These are phyloP conservation scores for Gandaritis pyraliata DNA, from an alignment of 2,888 invertebrate genomes.

Conservation along the genomic window DNA sequence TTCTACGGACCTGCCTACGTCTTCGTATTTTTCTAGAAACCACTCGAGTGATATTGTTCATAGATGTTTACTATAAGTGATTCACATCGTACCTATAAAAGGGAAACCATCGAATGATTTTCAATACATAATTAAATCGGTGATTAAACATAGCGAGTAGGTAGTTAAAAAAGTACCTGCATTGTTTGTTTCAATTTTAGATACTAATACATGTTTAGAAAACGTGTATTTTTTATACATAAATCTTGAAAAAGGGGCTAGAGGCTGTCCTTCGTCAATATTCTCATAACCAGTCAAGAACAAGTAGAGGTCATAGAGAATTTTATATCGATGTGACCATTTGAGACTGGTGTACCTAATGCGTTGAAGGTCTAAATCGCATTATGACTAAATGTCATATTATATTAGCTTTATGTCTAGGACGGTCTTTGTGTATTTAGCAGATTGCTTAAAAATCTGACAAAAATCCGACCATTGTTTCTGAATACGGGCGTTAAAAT, in stretches of 20 bases:
- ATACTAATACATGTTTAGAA: not conserved
- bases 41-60: not conserved
- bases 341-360: too few relatives aligned
- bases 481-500: too few relatives aligned
- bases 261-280: not conserved
- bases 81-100: not conserved
- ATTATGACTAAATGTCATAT: too few relatives aligned
- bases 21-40: not conserved
- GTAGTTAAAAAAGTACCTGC: not conserved
- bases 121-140: not conserved
- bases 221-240: not conserved
- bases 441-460: too few relatives aligned
- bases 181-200: not conserved
- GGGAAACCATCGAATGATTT: conserved; percentile 7
- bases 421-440: too few relatives aligned
- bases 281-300: not conserved
- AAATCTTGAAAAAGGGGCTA: not conserved
- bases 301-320: conserved; percentile 1
- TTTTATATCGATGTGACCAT: not conserved
- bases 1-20: not conserved
- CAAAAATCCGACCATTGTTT: too few relatives aligned
- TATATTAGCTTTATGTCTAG: too few relatives aligned
- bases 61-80: not conserved
- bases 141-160: not conserved
- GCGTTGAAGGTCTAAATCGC: too few relatives aligned